Conservation (phyloP, 1,140 invertebrate genomes). For the Zaprionus nigranus region DNA sequence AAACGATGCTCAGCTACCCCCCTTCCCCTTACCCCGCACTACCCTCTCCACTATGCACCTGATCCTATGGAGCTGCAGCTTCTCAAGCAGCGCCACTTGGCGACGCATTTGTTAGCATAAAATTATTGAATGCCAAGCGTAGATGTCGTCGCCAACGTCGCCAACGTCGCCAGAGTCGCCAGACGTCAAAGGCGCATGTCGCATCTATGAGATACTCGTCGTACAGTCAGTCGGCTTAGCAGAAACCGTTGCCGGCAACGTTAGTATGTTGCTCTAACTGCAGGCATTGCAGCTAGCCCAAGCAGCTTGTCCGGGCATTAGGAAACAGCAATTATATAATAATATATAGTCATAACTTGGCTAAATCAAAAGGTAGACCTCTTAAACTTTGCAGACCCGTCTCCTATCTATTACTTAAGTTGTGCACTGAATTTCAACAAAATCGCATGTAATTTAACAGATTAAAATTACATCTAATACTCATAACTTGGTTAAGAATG, state of each 20-base stretch:
- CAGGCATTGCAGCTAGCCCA: slow-evolving; percentile 9
- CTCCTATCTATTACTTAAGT: not conserved
- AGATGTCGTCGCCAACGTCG: slow-evolving; percentile 54
- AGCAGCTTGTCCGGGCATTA: not conserved
- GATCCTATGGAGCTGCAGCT: slow-evolving; percentile 12
- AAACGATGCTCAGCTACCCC: slow-evolving; percentile 61
- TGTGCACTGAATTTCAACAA: too few species aligned
- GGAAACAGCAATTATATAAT: not conserved
- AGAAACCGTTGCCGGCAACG: slow-evolving; percentile 43
- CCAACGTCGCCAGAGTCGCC: slow-evolving; percentile 54
- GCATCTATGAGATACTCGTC: slow-evolving; percentile 52
- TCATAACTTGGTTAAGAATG: not conserved
- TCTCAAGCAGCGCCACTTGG: slow-evolving; percentile 68
- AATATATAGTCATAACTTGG: not conserved
- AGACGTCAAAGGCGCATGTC: slow-evolving; percentile 52
- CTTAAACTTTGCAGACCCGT: not conserved
- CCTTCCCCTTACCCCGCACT: not conserved
- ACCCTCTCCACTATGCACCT: not conserved
- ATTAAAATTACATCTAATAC: not conserved
- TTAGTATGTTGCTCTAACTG: slow-evolving; percentile 36
- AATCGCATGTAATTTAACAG: too few species aligned
- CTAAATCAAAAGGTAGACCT: not conserved
- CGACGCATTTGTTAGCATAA: slow-evolving; percentile 84
- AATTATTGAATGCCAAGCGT: slow-evolving; percentile 81
- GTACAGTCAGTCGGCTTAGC: slow-evolving; percentile 17